Base-by-base conservation (phyloP, 2,113 vertebrate genomes). In the Ciconia boyciana region DNA sequence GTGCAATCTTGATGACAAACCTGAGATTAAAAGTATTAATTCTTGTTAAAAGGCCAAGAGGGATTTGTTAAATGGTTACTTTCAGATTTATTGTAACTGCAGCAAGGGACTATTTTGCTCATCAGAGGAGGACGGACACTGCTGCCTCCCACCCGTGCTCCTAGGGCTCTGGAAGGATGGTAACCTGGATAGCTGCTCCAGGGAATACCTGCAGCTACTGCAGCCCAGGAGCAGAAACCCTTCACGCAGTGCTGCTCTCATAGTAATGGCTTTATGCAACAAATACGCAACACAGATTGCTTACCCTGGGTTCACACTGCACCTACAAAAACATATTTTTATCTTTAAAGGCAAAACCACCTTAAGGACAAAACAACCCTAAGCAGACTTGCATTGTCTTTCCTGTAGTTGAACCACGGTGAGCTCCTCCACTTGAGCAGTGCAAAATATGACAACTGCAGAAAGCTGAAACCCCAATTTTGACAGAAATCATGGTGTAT, bases 131-230 rank as follows among this genome's bases (percentile, higher is more conserved):
- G 49, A 78, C 87, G 84, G 66, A 78, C 3, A 11, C 68, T 95
- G 57, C 43, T 60, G 79, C 68, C 82, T 74, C 54, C 83, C 55
- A 71, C 65, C 58, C 17, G 6, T 58, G 36, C 81, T 90, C 52
- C 48, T 15, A 62, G 54, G 48, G 62, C 68, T 93, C 66, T 69
- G 83, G 44, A 71, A 91, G 19, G 69, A 87, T 39, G 74, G 80
- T 89, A 95, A 94, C 90, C 89, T 87, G 83, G 93, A 79, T 79
- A 96, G 48, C 61, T 96, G 70, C 91, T 74, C 81, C 78, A 72
- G 80, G 61, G 91, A 94, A 96, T 94, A 91, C 44, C 81, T 78
- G 72, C 54, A 80, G 87, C 57, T 92, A 76, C 29, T 0, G 2
- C 57, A 81, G 31, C 29, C 39, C 5, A 1, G 41, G 21, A 96